A percentile compares a stretch with the other conserved stretches of the same genome.
Conservation (phyloP, 2,797 vertebrate species). For the Clamator glandarius region DNA sequence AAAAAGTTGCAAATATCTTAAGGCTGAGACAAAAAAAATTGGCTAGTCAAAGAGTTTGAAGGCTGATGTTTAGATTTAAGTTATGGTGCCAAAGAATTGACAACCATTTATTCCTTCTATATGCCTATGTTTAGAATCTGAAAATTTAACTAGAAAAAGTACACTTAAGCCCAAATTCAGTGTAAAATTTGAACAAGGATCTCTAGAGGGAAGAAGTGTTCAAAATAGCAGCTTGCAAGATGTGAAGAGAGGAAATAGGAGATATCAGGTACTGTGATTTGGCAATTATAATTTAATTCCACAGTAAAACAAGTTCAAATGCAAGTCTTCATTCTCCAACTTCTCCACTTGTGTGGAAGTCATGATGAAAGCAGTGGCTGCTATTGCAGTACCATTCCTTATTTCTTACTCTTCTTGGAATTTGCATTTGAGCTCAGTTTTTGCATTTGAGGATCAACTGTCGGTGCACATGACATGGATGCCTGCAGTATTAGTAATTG, state of each 20-base stretch:
- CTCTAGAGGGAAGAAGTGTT: background rate
- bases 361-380: background rate
- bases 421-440: background rate
- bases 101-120: background rate
- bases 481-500: background rate
- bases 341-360: background rate
- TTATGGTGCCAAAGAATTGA: background rate
- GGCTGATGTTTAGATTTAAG: background rate
- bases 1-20: background rate
- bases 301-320: background rate
- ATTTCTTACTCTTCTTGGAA: background rate
- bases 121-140: background rate
- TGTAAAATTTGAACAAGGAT: background rate
- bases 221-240: background rate
- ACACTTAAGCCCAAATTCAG: background rate
- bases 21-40: background rate
- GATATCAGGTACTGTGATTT: background rate
- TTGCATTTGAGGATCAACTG: background rate
- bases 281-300: background rate
- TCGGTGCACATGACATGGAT: background rate
- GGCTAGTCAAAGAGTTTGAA: background rate
- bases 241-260: background rate
- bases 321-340: background rate
- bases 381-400: background rate
- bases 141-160: background rate